Percentiles rank a stretch among this genome's conserved stretches.
Conservation (phyloP, 2,113 vertebrate genomes). For the Ictalurus punctatus region DNA sequence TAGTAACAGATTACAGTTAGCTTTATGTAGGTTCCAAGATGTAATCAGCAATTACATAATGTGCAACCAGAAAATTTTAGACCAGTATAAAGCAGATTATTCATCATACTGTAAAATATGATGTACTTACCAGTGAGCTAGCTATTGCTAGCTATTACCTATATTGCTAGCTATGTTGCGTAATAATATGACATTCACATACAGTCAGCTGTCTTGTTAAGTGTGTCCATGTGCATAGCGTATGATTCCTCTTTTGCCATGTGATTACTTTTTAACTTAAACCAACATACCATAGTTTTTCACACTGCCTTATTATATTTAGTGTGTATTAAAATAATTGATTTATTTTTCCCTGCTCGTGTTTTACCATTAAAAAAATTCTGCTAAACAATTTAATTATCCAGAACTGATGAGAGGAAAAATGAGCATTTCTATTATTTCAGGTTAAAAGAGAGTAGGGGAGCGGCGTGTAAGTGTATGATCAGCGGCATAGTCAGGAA, state of each 20-base stretch:
- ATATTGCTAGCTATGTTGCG: neutral
- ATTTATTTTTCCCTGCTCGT: neutral
- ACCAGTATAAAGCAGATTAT: neutral
- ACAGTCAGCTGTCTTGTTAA: neutral
- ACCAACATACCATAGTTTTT: neutral
- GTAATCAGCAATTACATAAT: neutral
- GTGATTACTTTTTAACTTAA: neutral
- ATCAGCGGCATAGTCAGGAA: neutral
- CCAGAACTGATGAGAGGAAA: neutral
- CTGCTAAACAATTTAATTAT: neutral
- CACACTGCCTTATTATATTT: neutral
- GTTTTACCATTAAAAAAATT: neutral
- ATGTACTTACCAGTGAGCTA: neutral
- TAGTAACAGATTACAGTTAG: neutral
- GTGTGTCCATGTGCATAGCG: neutral
- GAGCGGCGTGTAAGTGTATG: neutral
- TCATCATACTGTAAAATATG: neutral
- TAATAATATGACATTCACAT: neutral
- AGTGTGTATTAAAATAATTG: neutral
- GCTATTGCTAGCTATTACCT: too few relatives aligned
- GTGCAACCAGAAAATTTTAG: neutral
- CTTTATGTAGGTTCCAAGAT: neutral
- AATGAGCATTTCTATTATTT: neutral
- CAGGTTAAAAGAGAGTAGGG: neutral
- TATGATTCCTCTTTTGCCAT: neutral